Evolutionary conservation across 2,797 vertebrate species (phyloP).

Genomic region (Ctenochaetus hawaiiensis): DNA sequence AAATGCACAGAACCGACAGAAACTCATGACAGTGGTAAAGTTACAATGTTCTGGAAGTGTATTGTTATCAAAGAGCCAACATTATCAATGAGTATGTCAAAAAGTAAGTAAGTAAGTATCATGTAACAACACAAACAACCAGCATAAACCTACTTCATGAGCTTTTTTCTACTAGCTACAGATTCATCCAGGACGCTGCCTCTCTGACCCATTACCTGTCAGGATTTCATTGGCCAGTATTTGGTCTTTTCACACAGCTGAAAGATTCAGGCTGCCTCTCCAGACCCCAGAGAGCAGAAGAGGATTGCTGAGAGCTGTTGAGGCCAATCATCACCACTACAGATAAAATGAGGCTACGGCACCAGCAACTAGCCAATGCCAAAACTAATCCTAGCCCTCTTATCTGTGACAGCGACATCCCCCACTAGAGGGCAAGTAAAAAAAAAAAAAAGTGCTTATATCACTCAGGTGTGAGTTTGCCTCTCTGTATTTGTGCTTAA

Average conservation of each 20-base stretch:
- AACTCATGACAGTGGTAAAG: background rate
- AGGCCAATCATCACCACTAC: constrained; percentile 53
- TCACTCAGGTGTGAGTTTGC: constrained; percentile 47
- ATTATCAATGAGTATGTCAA: too few species aligned
- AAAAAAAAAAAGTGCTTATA: constrained; percentile 38
- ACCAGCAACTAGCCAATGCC: constrained; percentile 45
- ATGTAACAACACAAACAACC: background rate
- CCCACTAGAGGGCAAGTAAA: constrained; percentile 35
- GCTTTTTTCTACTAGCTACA: constrained; percentile 4
- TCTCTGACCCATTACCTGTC: constrained; percentile 24
- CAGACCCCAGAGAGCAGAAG: constrained; percentile 37
- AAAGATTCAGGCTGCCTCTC: constrained; percentile 33
- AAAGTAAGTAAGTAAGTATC: background rate
- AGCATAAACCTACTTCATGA: background rate
- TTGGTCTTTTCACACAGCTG: constrained; percentile 48
- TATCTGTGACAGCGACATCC: constrained; percentile 64
- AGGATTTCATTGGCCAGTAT: constrained; percentile 39
- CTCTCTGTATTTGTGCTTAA: constrained; percentile 44
- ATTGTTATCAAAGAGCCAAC: too few species aligned
- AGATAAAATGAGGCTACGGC: constrained; percentile 63
- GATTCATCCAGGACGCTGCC: constrained; percentile 8
- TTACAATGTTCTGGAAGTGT: background rate
- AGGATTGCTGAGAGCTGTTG: constrained; percentile 54
- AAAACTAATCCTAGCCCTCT: constrained; percentile 60
- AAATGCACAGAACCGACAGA: background rate